Evolutionary conservation across 2,797 vertebrate species (phyloP).

Genomic region (Sebastes cheni): DNA sequence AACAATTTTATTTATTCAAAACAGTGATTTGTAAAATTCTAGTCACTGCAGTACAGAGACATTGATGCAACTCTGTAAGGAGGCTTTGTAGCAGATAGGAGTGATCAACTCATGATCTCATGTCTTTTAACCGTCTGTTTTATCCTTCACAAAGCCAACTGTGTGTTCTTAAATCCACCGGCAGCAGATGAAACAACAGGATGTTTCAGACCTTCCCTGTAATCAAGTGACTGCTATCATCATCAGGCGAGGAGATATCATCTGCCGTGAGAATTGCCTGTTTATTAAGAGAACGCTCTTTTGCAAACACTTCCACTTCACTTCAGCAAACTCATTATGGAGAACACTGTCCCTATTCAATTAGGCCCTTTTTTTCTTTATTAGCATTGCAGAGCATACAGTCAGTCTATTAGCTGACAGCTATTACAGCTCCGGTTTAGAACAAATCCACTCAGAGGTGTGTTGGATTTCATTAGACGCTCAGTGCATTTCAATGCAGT

Average conservation of each 20-base stretch:
- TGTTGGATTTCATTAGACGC: not conserved
- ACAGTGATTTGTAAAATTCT: not conserved
- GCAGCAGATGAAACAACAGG: not conserved
- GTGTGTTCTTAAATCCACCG: not conserved
- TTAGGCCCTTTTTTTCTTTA: not conserved
- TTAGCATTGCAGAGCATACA: not conserved
- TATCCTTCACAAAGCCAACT: not conserved
- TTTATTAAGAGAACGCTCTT: constrained; percentile 3
- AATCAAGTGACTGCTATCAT: not conserved
- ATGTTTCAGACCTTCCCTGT: not conserved
- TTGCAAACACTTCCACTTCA: constrained; percentile 13
- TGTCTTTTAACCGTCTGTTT: not conserved
- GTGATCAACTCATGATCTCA: not conserved
- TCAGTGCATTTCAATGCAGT: not conserved
- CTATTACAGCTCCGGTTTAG: not conserved
- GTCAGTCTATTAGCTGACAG: not conserved
- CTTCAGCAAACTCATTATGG: not conserved
- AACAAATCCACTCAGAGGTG: not conserved
- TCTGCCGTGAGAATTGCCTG: not conserved
- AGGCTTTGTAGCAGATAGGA: not conserved
- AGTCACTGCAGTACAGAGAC: not conserved
- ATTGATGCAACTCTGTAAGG: not conserved
- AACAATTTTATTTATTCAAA: no score
- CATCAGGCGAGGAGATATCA: not conserved
- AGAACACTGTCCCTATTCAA: not conserved